Evolutionary conservation across 2,113 vertebrate genomes (phyloP), one percentile per base, ranked within the genome.

Genomic region (Osmerus mordax): DNA sequence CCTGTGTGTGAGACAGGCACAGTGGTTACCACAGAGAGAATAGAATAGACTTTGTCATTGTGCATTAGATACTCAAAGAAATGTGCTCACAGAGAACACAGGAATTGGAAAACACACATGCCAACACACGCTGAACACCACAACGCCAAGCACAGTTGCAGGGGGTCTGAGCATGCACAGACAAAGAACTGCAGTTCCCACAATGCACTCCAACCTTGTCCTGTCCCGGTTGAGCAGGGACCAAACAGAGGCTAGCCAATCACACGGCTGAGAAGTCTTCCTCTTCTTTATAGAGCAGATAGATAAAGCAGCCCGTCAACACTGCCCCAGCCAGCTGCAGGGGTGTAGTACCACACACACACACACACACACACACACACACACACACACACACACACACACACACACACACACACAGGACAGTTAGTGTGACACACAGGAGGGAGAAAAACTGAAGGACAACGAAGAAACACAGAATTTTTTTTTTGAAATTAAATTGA

Each of bases 251-350:
- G 58, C 58, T 60, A 60, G 58, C 58, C 58, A 60, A 60, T 60
- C 58, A 60, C 58, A 60, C n/a, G 18, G 58, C 21, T 21, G 58
- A 60, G 19, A 60, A 60, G 5, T 60, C 58, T 23, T 60, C 58
- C 19, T 60, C 58, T 60, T 60, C 58, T 60, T 60, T 60, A 60
- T 60, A 60, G 58, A 60, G 58, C 21, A 60, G 58, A 60, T 60
- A 60, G n/a, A 60, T 11, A 60, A 60, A 60, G 58, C 58, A 60
- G 3, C n/a, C 58, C 2, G 58, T 60, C 58, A 60, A 60, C 18
- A 60, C 16, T 21, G 58, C 58, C 58, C 58, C 58, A 21, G 21
- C 58, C 21, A 60, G 18, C 16, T 60, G 41, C 41, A 47, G 41
- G 7, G 9, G 9, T 65, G 32, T 29, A 41, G 28, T 36, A 32